Evolutionary conservation across 2,797 vertebrate genomes (phyloP), one percentile per base, ranked within the genome.

Genomic region (Lindbergichthys nudifrons): DNA sequence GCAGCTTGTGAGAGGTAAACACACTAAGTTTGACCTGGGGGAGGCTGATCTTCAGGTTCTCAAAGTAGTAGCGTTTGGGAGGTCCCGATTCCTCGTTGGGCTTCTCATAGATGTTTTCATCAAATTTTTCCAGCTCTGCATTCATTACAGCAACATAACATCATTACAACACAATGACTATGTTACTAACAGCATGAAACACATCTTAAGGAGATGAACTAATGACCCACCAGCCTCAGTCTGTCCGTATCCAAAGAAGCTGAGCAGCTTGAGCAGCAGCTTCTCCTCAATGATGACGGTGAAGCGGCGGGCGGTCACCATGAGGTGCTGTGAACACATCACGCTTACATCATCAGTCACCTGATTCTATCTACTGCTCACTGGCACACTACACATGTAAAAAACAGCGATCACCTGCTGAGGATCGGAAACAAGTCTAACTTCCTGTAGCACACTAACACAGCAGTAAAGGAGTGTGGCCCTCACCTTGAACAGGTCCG

Each of bases 231-330:
- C 97, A 80, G 96, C 94, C 70, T 97, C 97, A 0, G 94, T 94
- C 48, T 96, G 96, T 68, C 96, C 95, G 0, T 96, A 98, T 87
- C 96, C 96, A 73, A 99, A 98, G 94, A 99, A 99, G 78, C 95
- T 96, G 50, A 99, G 89, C 0, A 99, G 94, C 82, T 99, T 99
- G 32, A 99, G 95, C 62, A 99, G 93, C 0, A 99, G 93, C 2
- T 98, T 99, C 90, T 99, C 98, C 85, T 99, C 98, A 0, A 99
- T 97, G 83, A 99, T 96, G 73, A 99, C 94, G 0, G 98, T 99
- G 88, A 98, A 97, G 70, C 92, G 96, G 1, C 93, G 93, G 16
- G 97, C 96, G 0, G 97, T 99, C 84, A 99, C 93, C 97, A 99
- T 96, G 48, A 99, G 93, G 87, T 99, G 98, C 98, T 99, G 86